A percentile compares a stretch with the other conserved stretches of the same genome.
Conservation (phyloP, 2,113 vertebrate species). For the Saimiri boliviensis region DNA sequence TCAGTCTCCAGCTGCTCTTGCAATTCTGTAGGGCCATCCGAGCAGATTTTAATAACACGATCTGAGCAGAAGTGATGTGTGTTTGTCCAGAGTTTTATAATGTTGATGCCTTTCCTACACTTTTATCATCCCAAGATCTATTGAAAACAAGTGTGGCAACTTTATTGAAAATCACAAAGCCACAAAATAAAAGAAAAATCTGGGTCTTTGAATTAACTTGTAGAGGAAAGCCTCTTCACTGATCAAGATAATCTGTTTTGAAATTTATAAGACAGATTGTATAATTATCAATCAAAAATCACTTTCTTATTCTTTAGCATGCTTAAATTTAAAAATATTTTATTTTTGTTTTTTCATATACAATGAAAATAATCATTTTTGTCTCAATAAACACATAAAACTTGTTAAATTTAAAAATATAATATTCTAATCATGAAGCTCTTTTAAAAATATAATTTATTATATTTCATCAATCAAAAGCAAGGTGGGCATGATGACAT, state of each 20-base stretch:
- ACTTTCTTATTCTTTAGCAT: not conserved
- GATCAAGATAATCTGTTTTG: not conserved
- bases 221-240: not conserved
- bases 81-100: accelerated
- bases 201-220: not conserved
- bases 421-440: not conserved
- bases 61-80: not conserved
- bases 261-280: not conserved
- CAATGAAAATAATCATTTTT: not conserved
- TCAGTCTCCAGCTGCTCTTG: not conserved
- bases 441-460: not conserved
- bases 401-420: not conserved
- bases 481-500: not conserved
- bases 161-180: not conserved
- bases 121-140: not conserved
- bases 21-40: accelerated
- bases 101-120: accelerated
- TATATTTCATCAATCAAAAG: not conserved
- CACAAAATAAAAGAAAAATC: not conserved
- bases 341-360: not conserved
- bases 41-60: not conserved
- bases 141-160: not conserved
- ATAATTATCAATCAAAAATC: not conserved
- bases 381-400: not conserved
- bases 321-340: not conserved